These are phyloP conservation scores for Eidolon helvum DNA, from an alignment of 2,113 vertebrate species.

Conservation along the genomic window DNA sequence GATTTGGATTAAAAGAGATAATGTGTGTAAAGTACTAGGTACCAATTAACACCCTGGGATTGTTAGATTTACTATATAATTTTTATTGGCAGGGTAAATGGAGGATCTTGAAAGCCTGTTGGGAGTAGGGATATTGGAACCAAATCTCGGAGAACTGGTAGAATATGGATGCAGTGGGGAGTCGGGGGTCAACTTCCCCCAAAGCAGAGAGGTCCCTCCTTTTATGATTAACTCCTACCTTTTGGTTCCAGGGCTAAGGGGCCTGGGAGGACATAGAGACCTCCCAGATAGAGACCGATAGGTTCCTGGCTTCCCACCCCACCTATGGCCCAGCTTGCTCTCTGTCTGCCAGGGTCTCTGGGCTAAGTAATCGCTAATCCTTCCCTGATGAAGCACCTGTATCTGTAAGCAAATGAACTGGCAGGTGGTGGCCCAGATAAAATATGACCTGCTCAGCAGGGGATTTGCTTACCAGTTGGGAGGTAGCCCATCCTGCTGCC, in stretches of 20 bases:
- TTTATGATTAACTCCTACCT: background rate
- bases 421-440: slow-evolving; percentile 70
- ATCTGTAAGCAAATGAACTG: slow-evolving; percentile 60
- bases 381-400: slow-evolving; percentile 62
- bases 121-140: background rate
- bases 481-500: slow-evolving; percentile 16
- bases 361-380: slow-evolving; percentile 62
- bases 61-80: background rate
- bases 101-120: background rate
- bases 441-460: slow-evolving; percentile 65
- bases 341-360: background rate
- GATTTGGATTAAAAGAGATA: background rate
- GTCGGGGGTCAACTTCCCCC: background rate
- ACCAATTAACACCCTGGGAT: background rate
- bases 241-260: background rate
- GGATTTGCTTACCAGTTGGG: slow-evolving; percentile 56
- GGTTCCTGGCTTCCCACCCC: background rate
- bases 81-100: background rate
- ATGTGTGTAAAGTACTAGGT: background rate
- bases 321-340: background rate
- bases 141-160: background rate
- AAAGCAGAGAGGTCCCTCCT: background rate
- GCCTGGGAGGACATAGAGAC: background rate
- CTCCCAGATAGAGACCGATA: background rate
- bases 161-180: background rate